phyloP scores from a whole-genome alignment of 2,797 vertebrate species.

The Rhodeus uyekii region DNA sequence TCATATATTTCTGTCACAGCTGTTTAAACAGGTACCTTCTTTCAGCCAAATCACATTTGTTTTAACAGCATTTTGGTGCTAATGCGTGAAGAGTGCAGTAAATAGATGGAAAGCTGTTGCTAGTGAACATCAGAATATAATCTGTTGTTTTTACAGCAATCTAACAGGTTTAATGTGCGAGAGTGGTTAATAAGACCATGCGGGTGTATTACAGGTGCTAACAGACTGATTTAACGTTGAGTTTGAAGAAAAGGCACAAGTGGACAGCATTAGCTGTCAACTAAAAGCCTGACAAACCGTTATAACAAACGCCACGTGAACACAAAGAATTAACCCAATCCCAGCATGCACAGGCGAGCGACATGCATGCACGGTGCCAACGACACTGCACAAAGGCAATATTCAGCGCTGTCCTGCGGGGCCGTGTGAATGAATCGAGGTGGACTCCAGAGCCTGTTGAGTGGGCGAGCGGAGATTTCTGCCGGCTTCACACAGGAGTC shows the following conservation, averaged over 20 bases:
- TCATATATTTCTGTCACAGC: neutral
- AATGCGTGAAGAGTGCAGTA: neutral
- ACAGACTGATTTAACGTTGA: neutral
- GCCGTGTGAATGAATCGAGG: constrained; percentile 5
- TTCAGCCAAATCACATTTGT: neutral
- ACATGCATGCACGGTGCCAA: too few species aligned
- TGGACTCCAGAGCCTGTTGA: neutral
- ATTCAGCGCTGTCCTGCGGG: neutral
- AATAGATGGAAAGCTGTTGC: neutral
- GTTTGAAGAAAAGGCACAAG: neutral
- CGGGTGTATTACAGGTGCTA: neutral
- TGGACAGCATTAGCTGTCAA: neutral
- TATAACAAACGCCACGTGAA: neutral
- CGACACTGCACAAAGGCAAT: neutral
- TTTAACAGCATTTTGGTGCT: neutral
- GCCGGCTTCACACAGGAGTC: constrained; percentile 5
- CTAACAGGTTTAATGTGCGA: neutral
- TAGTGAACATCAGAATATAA: neutral
- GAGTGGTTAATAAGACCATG: neutral
- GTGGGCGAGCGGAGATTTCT: neutral
- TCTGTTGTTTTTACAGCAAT: neutral
- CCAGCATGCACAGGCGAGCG: neutral
- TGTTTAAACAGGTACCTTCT: neutral
- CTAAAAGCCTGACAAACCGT: neutral
- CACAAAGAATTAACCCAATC: neutral